Conservation (phyloP, 64 coral and sea anemone species). For the Acropora yongei region DNA sequence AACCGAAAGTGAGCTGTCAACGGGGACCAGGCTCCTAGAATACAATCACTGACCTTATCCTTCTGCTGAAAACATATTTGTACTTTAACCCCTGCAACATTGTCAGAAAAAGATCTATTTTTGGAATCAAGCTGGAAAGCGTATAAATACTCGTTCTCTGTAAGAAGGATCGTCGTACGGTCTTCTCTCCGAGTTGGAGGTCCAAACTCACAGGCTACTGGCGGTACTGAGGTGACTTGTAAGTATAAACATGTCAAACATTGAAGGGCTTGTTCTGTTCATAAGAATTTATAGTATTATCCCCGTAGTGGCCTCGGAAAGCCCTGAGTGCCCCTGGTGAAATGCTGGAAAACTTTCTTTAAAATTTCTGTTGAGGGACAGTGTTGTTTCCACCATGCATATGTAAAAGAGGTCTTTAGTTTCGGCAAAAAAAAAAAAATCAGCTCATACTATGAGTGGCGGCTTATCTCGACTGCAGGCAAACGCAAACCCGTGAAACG, state of each 20-base stretch:
- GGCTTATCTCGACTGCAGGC: background rate
- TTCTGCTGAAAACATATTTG: constrained; percentile 1
- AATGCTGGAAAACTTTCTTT: background rate
- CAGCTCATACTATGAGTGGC: background rate
- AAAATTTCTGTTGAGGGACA: constrained; percentile 1
- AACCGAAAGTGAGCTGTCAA: background rate
- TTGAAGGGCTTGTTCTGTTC: background rate
- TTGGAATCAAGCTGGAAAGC: constrained; percentile 1
- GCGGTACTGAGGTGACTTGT: constrained; percentile 5
- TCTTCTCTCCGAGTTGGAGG: background rate
- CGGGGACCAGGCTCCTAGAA: background rate
- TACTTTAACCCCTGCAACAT: constrained; percentile 6
- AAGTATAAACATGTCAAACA: background rate
- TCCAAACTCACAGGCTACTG: background rate
- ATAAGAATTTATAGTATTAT: background rate
- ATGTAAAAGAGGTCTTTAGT: background rate
- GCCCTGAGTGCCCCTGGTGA: background rate
- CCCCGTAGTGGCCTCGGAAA: background rate
- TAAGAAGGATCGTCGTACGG: background rate
- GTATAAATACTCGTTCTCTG: constrained; percentile 17
- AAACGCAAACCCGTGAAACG: background rate
- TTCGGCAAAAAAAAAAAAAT: too few relatives aligned
- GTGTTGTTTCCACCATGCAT: background rate
- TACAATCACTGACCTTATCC: background rate
- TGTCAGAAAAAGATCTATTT: constrained; percentile 12